These are phyloP conservation scores for Neomicropteryx cornuta DNA, from an alignment of 1,140 invertebrate genomes.

Conservation along the genomic window DNA sequence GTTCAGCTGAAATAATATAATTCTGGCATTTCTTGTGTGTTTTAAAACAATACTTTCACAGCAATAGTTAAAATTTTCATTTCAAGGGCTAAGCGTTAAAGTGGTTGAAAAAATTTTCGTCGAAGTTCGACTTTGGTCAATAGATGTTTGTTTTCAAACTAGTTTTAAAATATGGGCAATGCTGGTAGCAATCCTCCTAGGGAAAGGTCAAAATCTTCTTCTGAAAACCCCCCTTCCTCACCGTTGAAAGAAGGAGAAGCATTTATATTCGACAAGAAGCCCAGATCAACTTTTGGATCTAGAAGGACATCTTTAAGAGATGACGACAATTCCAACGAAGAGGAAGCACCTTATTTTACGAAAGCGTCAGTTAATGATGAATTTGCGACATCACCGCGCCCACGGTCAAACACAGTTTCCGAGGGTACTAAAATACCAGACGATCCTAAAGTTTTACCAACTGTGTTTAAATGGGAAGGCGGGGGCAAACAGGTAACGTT, in stretches of 20 bases:
- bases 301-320: slow-evolving; percentile 18
- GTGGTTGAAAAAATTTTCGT: no score
- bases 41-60: no score
- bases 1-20: no score
- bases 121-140: no score
- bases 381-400: slow-evolving; percentile 42
- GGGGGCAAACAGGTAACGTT: slow-evolving; percentile 71
- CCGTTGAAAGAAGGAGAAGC: slow-evolving; percentile 68
- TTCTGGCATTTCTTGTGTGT: no score
- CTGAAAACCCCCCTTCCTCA: slow-evolving; percentile 49
- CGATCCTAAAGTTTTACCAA: slow-evolving; percentile 66
- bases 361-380: slow-evolving; percentile 46
- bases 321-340: slow-evolving; percentile 55
- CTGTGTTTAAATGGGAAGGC: slow-evolving; percentile 95
- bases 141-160: no score
- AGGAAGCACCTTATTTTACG: slow-evolving; percentile 68
- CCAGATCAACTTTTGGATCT: slow-evolving; percentile 32
- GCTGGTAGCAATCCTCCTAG: slow-evolving; percentile 56
- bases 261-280: slow-evolving; percentile 77
- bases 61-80: no score
- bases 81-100: no score
- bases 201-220: slow-evolving; percentile 49
- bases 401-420: slow-evolving; percentile 59
- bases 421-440: slow-evolving; percentile 44
- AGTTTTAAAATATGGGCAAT: slow-evolving; percentile 64